Conservation (phyloP, 2,113 vertebrate genomes). For the Chinchilla lanigera region DNA sequence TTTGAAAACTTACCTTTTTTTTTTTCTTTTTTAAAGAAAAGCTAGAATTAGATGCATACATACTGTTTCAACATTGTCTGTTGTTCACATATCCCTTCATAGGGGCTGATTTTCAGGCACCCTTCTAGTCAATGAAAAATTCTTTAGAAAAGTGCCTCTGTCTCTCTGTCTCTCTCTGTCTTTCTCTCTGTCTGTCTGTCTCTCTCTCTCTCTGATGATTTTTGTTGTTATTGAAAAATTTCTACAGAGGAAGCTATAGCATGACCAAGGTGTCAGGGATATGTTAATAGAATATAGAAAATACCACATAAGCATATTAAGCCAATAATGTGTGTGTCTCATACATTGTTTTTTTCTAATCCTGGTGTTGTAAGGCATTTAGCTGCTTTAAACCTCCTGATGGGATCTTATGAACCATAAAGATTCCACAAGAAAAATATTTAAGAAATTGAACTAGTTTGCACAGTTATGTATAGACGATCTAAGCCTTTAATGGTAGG, state of each 20-base stretch:
- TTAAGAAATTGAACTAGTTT: constrained; percentile 43
- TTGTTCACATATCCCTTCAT: neutral
- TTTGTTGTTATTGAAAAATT: neutral
- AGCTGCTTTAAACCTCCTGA: constrained; percentile 76
- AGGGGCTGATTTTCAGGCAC: neutral
- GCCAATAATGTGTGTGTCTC: constrained; percentile 20
- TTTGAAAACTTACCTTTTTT: constrained; percentile 28
- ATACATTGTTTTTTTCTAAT: constrained; percentile 45
- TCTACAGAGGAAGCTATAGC: neutral
- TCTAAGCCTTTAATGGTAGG: constrained; percentile 3
- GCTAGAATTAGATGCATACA: neutral
- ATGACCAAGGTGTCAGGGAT: neutral
- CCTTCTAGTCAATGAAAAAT: neutral
- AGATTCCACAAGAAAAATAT: constrained; percentile 65
- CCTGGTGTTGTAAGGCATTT: constrained; percentile 65
- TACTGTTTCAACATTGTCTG: constrained; percentile 6
- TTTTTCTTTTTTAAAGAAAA: neutral
- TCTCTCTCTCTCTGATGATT: neutral
- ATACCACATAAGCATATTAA: neutral
- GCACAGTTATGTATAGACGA: constrained; percentile 69
- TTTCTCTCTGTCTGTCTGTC: neutral
- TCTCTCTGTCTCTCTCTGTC: neutral
- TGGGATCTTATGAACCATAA: constrained; percentile 52
- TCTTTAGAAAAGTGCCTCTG: neutral
- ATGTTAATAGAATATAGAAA: constrained; percentile 31